These are phyloP conservation scores for Saccostrea echinata DNA, from an alignment of 1,140 invertebrate species.

Conservation along the genomic window DNA sequence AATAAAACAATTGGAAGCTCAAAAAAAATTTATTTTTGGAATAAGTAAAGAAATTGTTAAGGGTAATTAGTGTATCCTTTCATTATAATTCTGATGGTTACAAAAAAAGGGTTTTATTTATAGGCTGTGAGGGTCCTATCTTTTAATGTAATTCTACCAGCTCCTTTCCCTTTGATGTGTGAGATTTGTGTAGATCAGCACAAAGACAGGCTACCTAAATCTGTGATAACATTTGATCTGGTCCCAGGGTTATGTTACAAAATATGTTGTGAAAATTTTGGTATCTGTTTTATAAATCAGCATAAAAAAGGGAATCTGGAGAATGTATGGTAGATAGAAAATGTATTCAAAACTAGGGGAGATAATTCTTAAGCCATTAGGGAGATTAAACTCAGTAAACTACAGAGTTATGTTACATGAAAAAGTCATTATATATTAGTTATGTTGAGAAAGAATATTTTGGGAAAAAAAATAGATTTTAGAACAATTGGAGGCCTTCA, in stretches of 20 bases:
- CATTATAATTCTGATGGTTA: background rate
- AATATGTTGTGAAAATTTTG: background rate
- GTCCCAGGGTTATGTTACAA: slow-evolving; percentile 28
- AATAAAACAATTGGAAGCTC: too few species aligned
- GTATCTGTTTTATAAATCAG: slow-evolving; percentile 22
- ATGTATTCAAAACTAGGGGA: background rate
- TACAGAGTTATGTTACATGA: background rate
- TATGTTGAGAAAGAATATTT: background rate
- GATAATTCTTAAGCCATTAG: background rate
- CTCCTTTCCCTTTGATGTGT: background rate
- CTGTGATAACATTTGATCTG: slow-evolving; percentile 34
- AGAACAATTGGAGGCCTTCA: background rate
- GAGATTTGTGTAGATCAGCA: slow-evolving; percentile 19
- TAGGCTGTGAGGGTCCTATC: background rate
- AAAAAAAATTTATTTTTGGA: background rate
- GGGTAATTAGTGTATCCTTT: background rate
- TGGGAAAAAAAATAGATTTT: background rate
- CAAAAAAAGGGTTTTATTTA: background rate
- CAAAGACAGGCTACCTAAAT: slow-evolving; percentile 18
- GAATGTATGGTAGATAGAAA: slow-evolving; percentile 18
- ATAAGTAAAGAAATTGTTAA: background rate
- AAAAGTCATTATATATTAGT: background rate
- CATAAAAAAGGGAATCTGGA: background rate
- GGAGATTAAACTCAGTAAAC: background rate
- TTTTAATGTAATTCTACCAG: background rate